Evolutionary conservation across 2,888 invertebrate species (phyloP).

Genomic region (Sarcophaga caerulescens): DNA sequence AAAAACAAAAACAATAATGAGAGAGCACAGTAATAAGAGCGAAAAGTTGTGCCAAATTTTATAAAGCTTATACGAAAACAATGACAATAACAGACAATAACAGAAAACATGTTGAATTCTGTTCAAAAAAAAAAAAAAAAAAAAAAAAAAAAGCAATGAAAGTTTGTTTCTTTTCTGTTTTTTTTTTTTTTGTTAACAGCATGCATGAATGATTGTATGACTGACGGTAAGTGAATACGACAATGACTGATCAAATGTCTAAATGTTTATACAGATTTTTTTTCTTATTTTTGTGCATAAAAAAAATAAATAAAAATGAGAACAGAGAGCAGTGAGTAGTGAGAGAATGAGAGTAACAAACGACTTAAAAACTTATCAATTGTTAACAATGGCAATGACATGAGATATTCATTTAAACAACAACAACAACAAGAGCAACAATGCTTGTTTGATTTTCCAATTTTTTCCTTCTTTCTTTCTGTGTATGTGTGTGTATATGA

Average conservation of each 20-base stretch:
- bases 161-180: neutral
- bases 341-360: neutral
- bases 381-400: constrained; percentile 46
- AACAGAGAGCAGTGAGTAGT: neutral
- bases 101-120: neutral
- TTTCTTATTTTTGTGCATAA: constrained; percentile 15
- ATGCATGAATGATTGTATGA: constrained; percentile 22
- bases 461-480: neutral
- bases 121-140: neutral
- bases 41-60: neutral
- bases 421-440: neutral
- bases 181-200: neutral
- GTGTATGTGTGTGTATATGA: neutral
- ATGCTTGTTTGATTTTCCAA: neutral
- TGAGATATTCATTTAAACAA: constrained; percentile 9
- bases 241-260: neutral
- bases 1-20: neutral
- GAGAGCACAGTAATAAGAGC: neutral
- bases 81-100: neutral
- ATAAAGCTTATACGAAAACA: neutral
- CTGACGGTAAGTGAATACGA: constrained; percentile 7
- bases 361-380: constrained; percentile 46
- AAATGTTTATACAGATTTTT: constrained; percentile 8
- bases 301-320: neutral
- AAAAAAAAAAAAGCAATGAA: neutral